These are phyloP conservation scores for Melieria picta DNA, from an alignment of 2,888 invertebrate genomes.

Conservation along the genomic window DNA sequence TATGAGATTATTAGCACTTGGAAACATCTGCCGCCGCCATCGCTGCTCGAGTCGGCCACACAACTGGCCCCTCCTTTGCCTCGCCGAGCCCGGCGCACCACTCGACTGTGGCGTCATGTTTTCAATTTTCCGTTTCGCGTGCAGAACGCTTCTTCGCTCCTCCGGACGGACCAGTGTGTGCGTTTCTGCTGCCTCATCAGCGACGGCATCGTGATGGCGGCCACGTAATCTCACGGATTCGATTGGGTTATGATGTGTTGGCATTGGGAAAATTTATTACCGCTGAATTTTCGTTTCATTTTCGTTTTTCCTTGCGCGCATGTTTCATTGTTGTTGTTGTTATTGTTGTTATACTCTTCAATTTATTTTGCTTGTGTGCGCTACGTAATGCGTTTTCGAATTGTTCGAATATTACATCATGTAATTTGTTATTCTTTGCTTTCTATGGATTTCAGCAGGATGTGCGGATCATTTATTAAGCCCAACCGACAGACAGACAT, in stretches of 20 bases:
- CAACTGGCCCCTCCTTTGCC: too few relatives aligned
- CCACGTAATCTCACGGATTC: conserved; percentile 23
- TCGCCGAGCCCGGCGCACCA: too few relatives aligned
- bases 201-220: conserved; percentile 1
- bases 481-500: too few relatives aligned
- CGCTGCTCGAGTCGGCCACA: too few relatives aligned
- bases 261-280: conserved; percentile 22
- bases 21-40: conserved; percentile 53
- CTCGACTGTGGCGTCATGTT: not conserved
- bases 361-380: not conserved
- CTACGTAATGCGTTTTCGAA: conserved; percentile 50
- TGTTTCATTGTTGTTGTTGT: not conserved
- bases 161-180: too few relatives aligned
- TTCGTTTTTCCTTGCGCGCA: not conserved
- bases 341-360: not conserved
- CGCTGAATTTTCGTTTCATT: conserved; percentile 11
- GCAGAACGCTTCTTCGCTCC: too few relatives aligned
- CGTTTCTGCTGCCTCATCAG: conserved; percentile 10
- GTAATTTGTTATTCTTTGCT: conserved; percentile 35
- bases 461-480: too few relatives aligned
- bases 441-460: too few relatives aligned
- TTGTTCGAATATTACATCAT: conserved; percentile 27
- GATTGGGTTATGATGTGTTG: conserved; percentile 29
- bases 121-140: not conserved
- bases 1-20: conserved; percentile 62